Percentiles rank a stretch among this genome's conserved stretches.
These are phyloP conservation scores for Scophthalmus maximus DNA, from an alignment of 2,113 vertebrate genomes.

Conservation along the genomic window DNA sequence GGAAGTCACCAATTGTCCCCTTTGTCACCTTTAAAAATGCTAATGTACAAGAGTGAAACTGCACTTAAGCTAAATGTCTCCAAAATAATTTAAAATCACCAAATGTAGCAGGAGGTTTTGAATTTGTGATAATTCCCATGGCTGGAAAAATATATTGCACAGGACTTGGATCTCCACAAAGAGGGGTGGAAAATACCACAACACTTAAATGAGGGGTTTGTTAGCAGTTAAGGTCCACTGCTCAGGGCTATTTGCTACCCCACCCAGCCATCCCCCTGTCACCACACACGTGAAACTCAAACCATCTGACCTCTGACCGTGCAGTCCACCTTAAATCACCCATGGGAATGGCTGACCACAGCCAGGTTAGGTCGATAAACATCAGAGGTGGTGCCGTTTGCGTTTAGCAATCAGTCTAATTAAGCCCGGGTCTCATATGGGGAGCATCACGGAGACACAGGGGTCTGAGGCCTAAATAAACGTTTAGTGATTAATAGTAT, in stretches of 20 bases:
- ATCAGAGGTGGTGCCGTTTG: slow-evolving; percentile 34
- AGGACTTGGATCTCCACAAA: no score
- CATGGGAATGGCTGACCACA: slow-evolving; percentile 44
- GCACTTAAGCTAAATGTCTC: neutral
- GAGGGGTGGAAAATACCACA: no score
- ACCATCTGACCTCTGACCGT: slow-evolving; percentile 53
- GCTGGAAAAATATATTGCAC: no score
- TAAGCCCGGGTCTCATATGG: slow-evolving; percentile 12
- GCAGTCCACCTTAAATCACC: slow-evolving; percentile 44
- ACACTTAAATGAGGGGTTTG: slow-evolving; percentile 38
- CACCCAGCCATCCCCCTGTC: neutral
- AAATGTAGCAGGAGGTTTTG: neutral
- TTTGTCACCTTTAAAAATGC: slow-evolving; percentile 52
- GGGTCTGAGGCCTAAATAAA: slow-evolving; percentile 6
- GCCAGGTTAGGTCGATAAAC: slow-evolving; percentile 62
- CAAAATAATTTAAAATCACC: neutral
- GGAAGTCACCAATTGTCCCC: slow-evolving; percentile 52
- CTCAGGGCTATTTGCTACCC: slow-evolving; percentile 23
- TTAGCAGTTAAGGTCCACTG: slow-evolving; percentile 56
- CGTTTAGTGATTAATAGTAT: neutral
- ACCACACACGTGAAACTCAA: slow-evolving; percentile 20
- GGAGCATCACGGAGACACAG: slow-evolving; percentile 20
- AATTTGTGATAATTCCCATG: no score
- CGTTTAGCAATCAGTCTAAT: slow-evolving; percentile 54
- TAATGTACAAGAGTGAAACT: slow-evolving; percentile 13